phyloP scores from a whole-genome alignment of 2,888 invertebrate species.

The Andricus curvator region DNA sequence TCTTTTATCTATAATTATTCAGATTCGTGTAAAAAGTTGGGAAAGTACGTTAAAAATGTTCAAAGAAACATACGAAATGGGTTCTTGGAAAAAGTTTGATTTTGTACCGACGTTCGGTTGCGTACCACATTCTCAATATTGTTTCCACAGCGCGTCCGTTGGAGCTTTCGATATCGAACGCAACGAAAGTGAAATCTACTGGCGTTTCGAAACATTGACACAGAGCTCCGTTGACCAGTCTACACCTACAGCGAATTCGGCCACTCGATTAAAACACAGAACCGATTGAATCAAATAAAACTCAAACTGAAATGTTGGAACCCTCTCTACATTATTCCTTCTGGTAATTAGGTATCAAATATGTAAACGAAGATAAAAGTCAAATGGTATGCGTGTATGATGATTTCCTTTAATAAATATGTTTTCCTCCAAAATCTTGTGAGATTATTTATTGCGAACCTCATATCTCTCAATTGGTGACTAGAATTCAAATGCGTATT shows the following conservation, averaged over 20 bases:
- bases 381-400: no score
- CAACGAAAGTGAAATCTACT: constrained; percentile 67
- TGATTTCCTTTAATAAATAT: no score
- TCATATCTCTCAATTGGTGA: no score
- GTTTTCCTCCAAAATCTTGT: no score
- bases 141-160: constrained; percentile 15
- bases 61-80: neutral
- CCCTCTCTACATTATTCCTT: neutral
- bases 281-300: neutral
- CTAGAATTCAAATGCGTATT: no score
- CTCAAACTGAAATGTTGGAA: neutral
- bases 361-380: no score
- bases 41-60: no score
- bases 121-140: neutral
- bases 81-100: neutral
- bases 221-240: constrained; percentile 58
- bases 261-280: neutral
- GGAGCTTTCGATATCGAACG: constrained; percentile 58
- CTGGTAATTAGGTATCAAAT: no score
- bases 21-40: no score
- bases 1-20: neutral
- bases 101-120: neutral
- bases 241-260: constrained; percentile 24
- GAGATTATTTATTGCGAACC: no score
- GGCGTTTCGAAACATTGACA: constrained; percentile 65